Evolutionary conservation across 2,797 vertebrate genomes (phyloP).

Genomic region (Taeniopygia guttata): DNA sequence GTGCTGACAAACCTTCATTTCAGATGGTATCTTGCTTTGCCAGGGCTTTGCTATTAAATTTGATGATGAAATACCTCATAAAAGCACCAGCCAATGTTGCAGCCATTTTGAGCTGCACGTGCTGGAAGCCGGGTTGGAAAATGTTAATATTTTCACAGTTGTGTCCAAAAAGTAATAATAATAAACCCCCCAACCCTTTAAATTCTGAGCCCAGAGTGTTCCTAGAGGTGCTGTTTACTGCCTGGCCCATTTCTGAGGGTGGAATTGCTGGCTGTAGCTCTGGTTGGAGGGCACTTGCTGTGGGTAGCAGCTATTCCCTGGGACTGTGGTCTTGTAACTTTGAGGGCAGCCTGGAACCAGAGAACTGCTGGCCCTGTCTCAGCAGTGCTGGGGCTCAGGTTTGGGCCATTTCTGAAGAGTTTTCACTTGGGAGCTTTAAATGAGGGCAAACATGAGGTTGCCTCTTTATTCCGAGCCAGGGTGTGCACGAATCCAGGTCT

Average conservation of each 20-base stretch:
- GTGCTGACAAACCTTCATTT: not conserved
- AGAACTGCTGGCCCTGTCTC: not conserved
- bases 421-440: not conserved
- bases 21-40: not conserved
- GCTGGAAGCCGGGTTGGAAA: not conserved
- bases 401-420: not conserved
- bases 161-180: not conserved
- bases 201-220: not conserved
- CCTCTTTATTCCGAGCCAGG: not conserved
- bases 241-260: not conserved
- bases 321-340: not conserved
- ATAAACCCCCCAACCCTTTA: not conserved
- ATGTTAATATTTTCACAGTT: not conserved
- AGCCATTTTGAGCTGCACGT: not conserved
- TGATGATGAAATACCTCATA: not conserved
- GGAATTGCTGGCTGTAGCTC: not conserved
- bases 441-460: not conserved
- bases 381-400: not conserved
- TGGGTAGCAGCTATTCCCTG: not conserved
- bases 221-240: not conserved
- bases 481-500: fast-evolving
- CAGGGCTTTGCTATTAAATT: not conserved
- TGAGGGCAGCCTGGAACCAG: not conserved
- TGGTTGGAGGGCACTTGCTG: not conserved
- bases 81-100: not conserved